Conservation (phyloP, 2,888 invertebrate species). For the Odontocerum albicorne region DNA sequence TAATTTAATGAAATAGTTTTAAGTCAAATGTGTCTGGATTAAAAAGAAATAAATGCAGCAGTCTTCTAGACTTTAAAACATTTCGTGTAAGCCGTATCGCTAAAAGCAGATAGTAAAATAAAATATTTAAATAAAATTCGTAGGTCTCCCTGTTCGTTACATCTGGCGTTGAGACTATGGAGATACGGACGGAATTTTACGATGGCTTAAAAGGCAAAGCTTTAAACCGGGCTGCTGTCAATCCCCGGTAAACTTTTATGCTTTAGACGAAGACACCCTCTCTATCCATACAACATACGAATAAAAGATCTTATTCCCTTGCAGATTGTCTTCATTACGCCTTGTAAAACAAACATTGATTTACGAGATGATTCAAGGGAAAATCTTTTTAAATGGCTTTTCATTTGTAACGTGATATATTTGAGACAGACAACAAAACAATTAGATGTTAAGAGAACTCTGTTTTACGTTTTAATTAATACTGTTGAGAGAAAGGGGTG, state of each 20-base stretch:
- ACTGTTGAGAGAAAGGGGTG: slow-evolving; percentile 15
- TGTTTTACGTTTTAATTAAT: slow-evolving; percentile 24
- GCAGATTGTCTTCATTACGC: slow-evolving; percentile 29
- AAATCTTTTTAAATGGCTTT: neutral
- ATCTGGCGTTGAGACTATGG: neutral
- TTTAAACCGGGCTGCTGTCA: slow-evolving; percentile 29
- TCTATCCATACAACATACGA: neutral
- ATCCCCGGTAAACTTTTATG: slow-evolving; percentile 34
- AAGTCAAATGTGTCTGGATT: too few species aligned
- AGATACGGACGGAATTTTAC: slow-evolving; percentile 26
- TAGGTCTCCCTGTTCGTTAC: neutral
- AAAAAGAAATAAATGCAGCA: too few species aligned
- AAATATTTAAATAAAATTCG: slow-evolving; percentile 1
- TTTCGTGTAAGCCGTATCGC: too few species aligned
- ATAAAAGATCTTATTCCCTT: slow-evolving; percentile 2
- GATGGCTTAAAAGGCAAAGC: slow-evolving; percentile 33
- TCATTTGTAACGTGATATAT: slow-evolving; percentile 13
- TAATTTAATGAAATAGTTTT: too few species aligned
- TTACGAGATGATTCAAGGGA: slow-evolving; percentile 12
- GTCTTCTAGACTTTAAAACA: too few species aligned
- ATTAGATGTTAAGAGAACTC: slow-evolving; percentile 13
- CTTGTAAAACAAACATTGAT: slow-evolving; percentile 33
- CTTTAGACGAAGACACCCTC: slow-evolving; percentile 12
- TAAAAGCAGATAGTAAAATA: too few species aligned
- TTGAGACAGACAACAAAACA: slow-evolving; percentile 19